Evolutionary conservation across 2,888 invertebrate genomes (phyloP), one percentile per base, ranked within the genome.

Genomic region (Leucoma salicis): DNA sequence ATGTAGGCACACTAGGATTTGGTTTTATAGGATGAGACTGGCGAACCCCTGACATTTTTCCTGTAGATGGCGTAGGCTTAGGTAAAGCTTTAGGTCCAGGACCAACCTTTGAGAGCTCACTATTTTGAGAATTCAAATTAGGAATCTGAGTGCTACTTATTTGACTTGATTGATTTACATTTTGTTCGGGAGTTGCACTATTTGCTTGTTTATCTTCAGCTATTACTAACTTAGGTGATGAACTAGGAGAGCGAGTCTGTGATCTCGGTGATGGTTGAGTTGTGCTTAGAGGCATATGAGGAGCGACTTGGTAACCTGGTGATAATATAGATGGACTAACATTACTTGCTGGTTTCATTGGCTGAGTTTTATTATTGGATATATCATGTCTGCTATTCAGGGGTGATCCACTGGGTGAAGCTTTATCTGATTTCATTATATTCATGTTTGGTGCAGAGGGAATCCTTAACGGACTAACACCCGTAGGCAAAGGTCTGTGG

Each of bases 161-260:
- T 69, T 84, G 83, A 66, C 81, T 86, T 28, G 84, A 80, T 49
- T 89, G 89, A 57, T 80, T 83, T 5, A 78, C 57, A 55, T 63
- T 80, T 39, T 70, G 70, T 40, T 90, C 90, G 36, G 68, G 48
- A 25, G 61, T 44, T 46, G 63, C 53, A 55, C 52, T 75, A 46
- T 58, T 70, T 12, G 70, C 63, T 65, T 89, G 89, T 58, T 89
- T 90, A 37, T 89, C 89, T 65, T 90, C 90, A 40, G 90, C 90
- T 57, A 90, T 90, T 1, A 90, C 85, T 49, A 90, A 68, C 57
- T 90, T 90, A 24, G 90, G 90, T 24, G 90, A 90, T 25, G 88
- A 89, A 57, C 90, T 90, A 14, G 90, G 90, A 13, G 90, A 90
- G n/a, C 90, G 78, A 27, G 84, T 87, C 63, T 86, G 89, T 16